These are phyloP conservation scores for Rissa tridactyla DNA, from an alignment of 2,113 vertebrate species.

Conservation along the genomic window DNA sequence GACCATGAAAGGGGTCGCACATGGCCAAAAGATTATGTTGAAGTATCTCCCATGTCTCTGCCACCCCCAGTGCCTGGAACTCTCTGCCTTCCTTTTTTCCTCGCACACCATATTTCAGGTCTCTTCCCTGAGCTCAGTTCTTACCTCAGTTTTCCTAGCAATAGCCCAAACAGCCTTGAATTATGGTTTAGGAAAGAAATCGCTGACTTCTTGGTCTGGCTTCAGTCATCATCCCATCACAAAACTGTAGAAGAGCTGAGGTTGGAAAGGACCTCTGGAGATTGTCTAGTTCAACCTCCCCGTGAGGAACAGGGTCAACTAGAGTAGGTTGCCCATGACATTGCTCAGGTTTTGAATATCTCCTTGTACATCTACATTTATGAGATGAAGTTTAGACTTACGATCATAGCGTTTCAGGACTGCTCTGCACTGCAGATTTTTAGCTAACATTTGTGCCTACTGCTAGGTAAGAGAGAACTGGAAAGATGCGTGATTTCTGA, in stretches of 20 bases:
- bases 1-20: constrained; percentile 43
- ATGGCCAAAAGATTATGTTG: constrained; percentile 28
- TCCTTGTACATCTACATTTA: neutral
- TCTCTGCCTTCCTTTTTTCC: neutral
- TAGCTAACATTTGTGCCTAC: neutral
- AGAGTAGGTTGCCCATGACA: neutral
- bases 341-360: neutral
- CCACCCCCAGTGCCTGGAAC: neutral
- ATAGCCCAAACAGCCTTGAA: neutral
- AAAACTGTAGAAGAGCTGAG: neutral
- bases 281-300: neutral
- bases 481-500: neutral
- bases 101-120: neutral
- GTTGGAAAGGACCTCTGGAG: neutral
- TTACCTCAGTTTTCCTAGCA: neutral
- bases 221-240: neutral
- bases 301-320: neutral
- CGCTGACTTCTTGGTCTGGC: neutral
- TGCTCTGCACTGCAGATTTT: neutral
- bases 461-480: neutral
- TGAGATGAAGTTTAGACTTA: neutral
- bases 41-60: neutral
- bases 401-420: neutral
- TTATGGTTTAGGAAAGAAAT: neutral
- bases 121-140: neutral